A percentile compares a stretch with the other conserved stretches of the same genome.
Conservation (phyloP, 2,888 invertebrate genomes). For the Allacma fusca region DNA sequence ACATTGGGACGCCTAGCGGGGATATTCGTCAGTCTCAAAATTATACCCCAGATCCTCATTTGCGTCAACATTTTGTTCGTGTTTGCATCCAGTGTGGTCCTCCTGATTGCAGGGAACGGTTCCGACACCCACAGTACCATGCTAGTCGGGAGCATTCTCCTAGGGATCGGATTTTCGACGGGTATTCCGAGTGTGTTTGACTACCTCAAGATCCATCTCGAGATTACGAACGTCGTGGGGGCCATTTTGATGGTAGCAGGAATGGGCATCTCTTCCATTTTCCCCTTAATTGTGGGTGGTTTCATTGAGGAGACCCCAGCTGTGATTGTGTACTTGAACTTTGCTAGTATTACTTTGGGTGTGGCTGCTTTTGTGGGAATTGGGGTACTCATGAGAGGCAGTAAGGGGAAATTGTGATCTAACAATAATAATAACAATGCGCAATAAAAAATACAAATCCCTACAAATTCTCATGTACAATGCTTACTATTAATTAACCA, state of each 20-base stretch:
- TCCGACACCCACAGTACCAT: background rate
- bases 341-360: conserved; percentile 2
- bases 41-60: conserved; percentile 45
- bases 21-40: conserved; percentile 42
- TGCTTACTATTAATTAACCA: too few species aligned
- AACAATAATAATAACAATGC: too few species aligned
- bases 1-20: conserved; percentile 42
- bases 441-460: too few species aligned
- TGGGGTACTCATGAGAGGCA: background rate
- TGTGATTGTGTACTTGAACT: conserved; percentile 20
- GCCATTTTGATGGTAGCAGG: conserved; percentile 29
- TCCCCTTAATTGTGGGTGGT: conserved; percentile 18
- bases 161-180: conserved; percentile 30
- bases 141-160: conserved; percentile 23
- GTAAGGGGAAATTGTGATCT: conserved; percentile 11
- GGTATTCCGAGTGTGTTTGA: conserved; percentile 31
- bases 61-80: conserved; percentile 39
- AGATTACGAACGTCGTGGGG: conserved; percentile 27
- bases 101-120: conserved; percentile 41
- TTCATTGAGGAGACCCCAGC: conserved; percentile 11
- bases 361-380: background rate
- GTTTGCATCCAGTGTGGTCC: conserved; percentile 39
- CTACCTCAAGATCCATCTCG: conserved; percentile 30
- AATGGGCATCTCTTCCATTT: conserved; percentile 4
- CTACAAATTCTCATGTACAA: too few species aligned